These are phyloP conservation scores for Acrobeloides nanus DNA, from an alignment of 2,888 invertebrate genomes.

Conservation along the genomic window DNA sequence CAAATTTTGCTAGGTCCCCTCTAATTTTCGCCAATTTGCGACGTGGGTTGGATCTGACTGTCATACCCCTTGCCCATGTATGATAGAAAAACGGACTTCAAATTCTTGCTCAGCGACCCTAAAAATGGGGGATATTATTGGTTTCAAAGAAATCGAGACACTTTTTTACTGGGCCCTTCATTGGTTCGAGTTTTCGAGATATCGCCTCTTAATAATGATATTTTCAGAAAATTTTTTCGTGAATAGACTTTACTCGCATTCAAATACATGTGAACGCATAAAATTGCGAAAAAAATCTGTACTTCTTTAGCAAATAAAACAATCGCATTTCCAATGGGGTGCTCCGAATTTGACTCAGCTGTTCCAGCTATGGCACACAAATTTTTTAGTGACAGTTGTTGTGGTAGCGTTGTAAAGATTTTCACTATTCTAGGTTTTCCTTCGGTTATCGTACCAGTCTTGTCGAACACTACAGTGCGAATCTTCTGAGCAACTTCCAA, in stretches of 20 bases:
- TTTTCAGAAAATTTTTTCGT: background rate
- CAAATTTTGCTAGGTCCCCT: too few relatives aligned
- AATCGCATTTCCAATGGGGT: constrained; percentile 87
- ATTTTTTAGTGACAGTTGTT: constrained; percentile 63
- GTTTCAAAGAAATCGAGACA: too few relatives aligned
- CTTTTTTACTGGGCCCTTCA: too few relatives aligned
- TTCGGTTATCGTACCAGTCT: constrained; percentile 92
- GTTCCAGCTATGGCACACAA: constrained; percentile 63
- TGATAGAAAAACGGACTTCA: too few relatives aligned
- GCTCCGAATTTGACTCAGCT: constrained; percentile 89
- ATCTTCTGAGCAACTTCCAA: constrained; percentile 92
- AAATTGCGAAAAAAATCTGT: too few relatives aligned
- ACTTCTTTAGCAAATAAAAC: constrained; percentile 73
- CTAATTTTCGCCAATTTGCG: too few relatives aligned
- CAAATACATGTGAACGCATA: background rate
- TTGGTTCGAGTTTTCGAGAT: too few relatives aligned
- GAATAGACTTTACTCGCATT: background rate
- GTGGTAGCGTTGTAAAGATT: constrained; percentile 65
- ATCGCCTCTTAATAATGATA: too few relatives aligned
- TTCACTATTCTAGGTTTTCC: constrained; percentile 75
- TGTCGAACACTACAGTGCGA: constrained; percentile 90
- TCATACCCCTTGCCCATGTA: too few relatives aligned
- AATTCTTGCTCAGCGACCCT: too few relatives aligned
- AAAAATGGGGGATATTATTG: too few relatives aligned
- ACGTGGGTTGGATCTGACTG: too few relatives aligned